Conservation (phyloP, 2,113 vertebrate species). For the Calidris pugnax region DNA sequence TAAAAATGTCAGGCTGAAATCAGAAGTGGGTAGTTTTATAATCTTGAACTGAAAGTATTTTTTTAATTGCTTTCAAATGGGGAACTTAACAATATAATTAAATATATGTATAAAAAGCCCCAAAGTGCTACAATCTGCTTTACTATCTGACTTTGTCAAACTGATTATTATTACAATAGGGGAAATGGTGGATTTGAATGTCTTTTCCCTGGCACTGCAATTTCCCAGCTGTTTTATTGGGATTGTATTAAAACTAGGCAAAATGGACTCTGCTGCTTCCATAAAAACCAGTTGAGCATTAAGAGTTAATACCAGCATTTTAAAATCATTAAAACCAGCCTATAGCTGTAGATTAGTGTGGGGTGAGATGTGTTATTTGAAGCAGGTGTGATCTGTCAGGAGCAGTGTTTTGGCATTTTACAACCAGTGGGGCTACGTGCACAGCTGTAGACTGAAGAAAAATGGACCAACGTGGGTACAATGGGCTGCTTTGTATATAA, state of each 20-base stretch:
- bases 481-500: constrained; percentile 63
- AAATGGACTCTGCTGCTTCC: constrained; percentile 75
- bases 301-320: constrained; percentile 74
- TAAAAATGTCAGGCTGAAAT: constrained; percentile 82
- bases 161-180: constrained; percentile 75
- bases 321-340: constrained; percentile 71
- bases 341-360: constrained; percentile 56
- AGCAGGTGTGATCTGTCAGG: constrained; percentile 69
- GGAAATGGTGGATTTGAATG: constrained; percentile 80
- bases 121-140: constrained; percentile 75
- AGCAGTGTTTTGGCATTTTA: constrained; percentile 74
- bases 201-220: constrained; percentile 74
- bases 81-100: constrained; percentile 78
- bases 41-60: constrained; percentile 75
- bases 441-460: constrained; percentile 66
- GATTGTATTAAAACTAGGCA: constrained; percentile 75
- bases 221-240: constrained; percentile 79
- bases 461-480: constrained; percentile 36
- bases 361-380: constrained; percentile 68
- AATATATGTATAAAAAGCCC: constrained; percentile 65
- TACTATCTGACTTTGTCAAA: constrained; percentile 73
- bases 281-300: constrained; percentile 75
- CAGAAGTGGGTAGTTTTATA: constrained; percentile 76
- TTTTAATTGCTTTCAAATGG: constrained; percentile 80
- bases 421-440: constrained; percentile 42